phyloP scores from a whole-genome alignment of 1,140 invertebrate species.

The Formica exsecta region DNA sequence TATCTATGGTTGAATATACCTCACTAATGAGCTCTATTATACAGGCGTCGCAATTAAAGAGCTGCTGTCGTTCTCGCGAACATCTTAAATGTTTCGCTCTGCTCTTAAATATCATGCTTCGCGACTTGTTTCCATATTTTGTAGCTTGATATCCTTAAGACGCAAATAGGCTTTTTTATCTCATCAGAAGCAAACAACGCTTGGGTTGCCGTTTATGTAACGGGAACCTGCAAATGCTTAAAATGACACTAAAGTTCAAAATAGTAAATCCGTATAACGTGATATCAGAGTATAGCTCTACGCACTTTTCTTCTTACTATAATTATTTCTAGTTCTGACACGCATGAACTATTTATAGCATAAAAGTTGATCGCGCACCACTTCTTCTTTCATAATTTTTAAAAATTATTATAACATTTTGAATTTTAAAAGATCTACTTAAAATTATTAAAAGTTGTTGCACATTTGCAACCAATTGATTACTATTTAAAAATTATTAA shows the following conservation, averaged over 20 bases:
- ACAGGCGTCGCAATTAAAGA: conserved; percentile 57
- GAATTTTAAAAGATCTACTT: not conserved
- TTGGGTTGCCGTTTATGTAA: conserved; percentile 13
- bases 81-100: conserved; percentile 43
- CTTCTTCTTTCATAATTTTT: not conserved
- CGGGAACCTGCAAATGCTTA: not conserved
- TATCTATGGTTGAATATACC: too few species aligned
- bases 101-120: conserved; percentile 59
- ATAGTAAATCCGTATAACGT: too few species aligned
- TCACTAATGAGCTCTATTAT: conserved; percentile 50
- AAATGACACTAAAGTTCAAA: not conserved
- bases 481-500: not conserved
- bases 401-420: not conserved
- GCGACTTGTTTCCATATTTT: not conserved
- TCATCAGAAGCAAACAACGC: not conserved
- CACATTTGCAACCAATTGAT: not conserved
- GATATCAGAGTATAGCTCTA: too few species aligned
- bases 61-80: conserved; percentile 49
- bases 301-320: too few species aligned
- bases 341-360: not conserved
- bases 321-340: not conserved
- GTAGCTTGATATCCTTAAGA: conserved; percentile 28
- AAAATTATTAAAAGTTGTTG: not conserved
- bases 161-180: not conserved
- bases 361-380: not conserved